phyloP scores from a whole-genome alignment of 2,113 vertebrate genomes.

The Xenotilapia caudafasciata region DNA sequence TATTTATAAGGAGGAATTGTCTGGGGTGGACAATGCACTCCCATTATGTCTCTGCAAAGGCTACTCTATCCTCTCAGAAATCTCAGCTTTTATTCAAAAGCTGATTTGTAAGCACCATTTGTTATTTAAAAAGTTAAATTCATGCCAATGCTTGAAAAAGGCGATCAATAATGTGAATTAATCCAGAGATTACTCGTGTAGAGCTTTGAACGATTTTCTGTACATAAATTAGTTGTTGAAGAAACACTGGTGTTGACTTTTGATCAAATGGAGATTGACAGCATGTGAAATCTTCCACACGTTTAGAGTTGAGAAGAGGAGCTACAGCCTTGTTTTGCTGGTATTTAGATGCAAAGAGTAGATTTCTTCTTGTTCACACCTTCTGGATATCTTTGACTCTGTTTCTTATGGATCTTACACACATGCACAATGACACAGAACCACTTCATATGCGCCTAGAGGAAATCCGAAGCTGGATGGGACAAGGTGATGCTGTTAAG shows the following conservation, averaged over 20 bases:
- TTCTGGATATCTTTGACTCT: background rate
- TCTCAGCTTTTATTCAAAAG: background rate
- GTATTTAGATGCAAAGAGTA: background rate
- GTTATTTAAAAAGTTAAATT: conserved; percentile 14
- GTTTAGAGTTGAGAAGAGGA: background rate
- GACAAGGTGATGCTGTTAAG: background rate
- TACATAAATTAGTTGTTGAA: conserved; percentile 6
- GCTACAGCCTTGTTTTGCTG: background rate
- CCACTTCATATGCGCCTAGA: background rate
- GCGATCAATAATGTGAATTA: conserved; percentile 33
- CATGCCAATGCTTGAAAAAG: background rate
- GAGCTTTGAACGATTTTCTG: conserved; percentile 21
- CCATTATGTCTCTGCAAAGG: conserved; percentile 16
- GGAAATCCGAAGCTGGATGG: background rate
- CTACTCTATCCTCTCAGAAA: background rate
- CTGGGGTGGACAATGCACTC: background rate
- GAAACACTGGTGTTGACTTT: background rate
- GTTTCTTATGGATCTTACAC: background rate
- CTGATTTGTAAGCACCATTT: conserved; percentile 3
- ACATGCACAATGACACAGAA: background rate
- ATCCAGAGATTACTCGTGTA: conserved; percentile 36
- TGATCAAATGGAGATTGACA: background rate
- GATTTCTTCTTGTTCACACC: background rate
- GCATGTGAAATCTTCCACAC: background rate
- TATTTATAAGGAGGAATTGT: conserved; percentile 6